Percentiles rank a stretch among this genome's conserved stretches.
Conservation (phyloP, 2,113 vertebrate species). For the Percopsis transmontana region DNA sequence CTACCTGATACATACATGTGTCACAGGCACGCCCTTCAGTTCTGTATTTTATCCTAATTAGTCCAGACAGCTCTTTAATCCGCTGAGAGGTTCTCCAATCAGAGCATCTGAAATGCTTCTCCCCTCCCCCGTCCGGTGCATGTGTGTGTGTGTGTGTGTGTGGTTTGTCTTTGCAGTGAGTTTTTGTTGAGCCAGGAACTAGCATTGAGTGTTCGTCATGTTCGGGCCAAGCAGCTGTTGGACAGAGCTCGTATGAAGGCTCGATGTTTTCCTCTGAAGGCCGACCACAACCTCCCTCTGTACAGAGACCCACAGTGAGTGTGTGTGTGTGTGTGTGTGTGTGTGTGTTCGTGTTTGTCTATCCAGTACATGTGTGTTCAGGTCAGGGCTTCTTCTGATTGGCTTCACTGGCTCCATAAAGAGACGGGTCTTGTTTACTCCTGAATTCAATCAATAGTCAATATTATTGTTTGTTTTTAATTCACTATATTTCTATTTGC, state of each 20-base stretch:
- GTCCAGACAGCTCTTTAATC: conserved; percentile 72
- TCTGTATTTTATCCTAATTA: conserved; percentile 64
- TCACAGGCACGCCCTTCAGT: conserved; percentile 42
- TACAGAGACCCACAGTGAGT: conserved; percentile 78
- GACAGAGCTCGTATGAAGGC: conserved; percentile 86
- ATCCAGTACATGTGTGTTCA: conserved; percentile 14
- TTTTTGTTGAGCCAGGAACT: conserved; percentile 72
- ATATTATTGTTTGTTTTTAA: too few species aligned
- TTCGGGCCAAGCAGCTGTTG: conserved; percentile 82
- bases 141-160: conserved; percentile 21
- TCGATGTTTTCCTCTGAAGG: conserved; percentile 85
- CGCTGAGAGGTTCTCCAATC: conserved; percentile 46
- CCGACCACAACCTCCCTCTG: conserved; percentile 86
- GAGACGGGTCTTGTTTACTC: too few species aligned
- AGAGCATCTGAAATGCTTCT: conserved; percentile 68
- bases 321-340: conserved; percentile 19
- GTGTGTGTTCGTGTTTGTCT: conserved; percentile 2
- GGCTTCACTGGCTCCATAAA: too few species aligned
- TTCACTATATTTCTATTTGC: too few species aligned
- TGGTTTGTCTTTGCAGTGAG: conserved; percentile 62
- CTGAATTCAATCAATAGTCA: too few species aligned
- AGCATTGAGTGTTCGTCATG: conserved; percentile 75
- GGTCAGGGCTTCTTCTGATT: conserved; percentile 9
- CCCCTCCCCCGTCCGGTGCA: conserved; percentile 59
- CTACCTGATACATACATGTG: conserved; percentile 14